Evolutionary conservation across 2,888 invertebrate genomes (phyloP).

Genomic region (Drosophila limbata): DNA sequence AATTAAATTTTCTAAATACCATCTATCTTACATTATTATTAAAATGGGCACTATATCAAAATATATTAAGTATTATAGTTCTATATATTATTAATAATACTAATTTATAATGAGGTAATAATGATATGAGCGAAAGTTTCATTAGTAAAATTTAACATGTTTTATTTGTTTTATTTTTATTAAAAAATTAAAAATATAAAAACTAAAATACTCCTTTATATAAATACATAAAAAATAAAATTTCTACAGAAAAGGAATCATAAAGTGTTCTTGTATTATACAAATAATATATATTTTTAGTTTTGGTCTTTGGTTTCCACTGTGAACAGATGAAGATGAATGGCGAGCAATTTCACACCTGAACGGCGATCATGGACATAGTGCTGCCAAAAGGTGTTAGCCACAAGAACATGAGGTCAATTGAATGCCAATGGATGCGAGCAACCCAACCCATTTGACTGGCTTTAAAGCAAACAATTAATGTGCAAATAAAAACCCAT

Average conservation of each 20-base stretch:
- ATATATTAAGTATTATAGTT: too few relatives aligned
- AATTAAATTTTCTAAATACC: too few relatives aligned
- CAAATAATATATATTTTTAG: too few relatives aligned
- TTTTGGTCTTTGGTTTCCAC: neutral
- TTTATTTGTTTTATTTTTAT: too few relatives aligned
- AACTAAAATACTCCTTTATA: too few relatives aligned
- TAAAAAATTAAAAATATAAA: too few relatives aligned
- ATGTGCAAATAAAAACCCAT: slow-evolving; percentile 74
- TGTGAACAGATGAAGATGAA: slow-evolving; percentile 46
- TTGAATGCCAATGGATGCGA: neutral
- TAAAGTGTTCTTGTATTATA: neutral
- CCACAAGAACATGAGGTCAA: slow-evolving; percentile 13
- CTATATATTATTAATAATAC: too few relatives aligned
- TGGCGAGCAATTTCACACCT: slow-evolving; percentile 77
- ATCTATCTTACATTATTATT: too few relatives aligned
- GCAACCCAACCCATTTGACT: slow-evolving; percentile 15
- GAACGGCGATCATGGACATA: slow-evolving; percentile 59
- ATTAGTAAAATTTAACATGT: too few relatives aligned
- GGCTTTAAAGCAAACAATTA: slow-evolving; percentile 59
- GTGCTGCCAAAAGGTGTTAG: slow-evolving; percentile 58
- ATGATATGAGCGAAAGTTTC: too few relatives aligned
- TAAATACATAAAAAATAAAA: neutral
- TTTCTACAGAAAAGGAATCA: neutral
- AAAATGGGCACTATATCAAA: too few relatives aligned
- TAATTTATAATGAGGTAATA: too few relatives aligned